Percentiles rank a stretch among this genome's conserved stretches.
These are phyloP conservation scores for Rhinopithecus roxellana DNA, from an alignment of 2,113 vertebrate species.

Conservation along the genomic window DNA sequence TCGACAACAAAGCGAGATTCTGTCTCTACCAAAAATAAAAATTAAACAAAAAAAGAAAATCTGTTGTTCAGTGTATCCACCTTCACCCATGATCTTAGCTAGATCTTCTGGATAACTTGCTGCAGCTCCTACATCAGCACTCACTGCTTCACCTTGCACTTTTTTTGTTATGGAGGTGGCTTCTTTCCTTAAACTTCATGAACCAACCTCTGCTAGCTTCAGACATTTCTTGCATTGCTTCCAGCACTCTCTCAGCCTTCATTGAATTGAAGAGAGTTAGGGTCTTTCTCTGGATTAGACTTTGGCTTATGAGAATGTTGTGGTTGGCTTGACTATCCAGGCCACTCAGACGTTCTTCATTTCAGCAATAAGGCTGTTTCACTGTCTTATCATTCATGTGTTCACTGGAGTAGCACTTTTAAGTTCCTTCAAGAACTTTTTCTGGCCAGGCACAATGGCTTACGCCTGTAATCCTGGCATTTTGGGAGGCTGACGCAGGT, in stretches of 20 bases:
- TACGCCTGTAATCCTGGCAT: too few relatives aligned
- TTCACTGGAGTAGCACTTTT: neutral
- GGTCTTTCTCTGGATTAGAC: neutral
- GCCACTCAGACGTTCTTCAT: neutral
- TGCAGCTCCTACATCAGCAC: neutral
- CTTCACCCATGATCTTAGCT: neutral
- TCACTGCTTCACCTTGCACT: neutral
- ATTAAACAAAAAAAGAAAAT: too few relatives aligned
- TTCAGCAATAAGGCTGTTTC: neutral
- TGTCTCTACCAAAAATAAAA: too few relatives aligned
- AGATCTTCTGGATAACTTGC: neutral
- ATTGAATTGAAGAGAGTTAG: neutral
- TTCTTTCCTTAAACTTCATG: neutral
- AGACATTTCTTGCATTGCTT: neutral
- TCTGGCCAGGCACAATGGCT: too few relatives aligned
- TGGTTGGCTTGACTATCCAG: neutral
- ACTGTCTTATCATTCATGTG: neutral
- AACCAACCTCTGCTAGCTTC: neutral
- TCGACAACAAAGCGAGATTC: too few relatives aligned
- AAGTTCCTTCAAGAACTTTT: neutral
- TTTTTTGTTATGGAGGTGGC: neutral
- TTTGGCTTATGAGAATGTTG: neutral
- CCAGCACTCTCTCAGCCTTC: neutral
- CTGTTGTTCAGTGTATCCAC: neutral
- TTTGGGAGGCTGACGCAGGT: too few relatives aligned